Evolutionary conservation across 2,888 invertebrate genomes (phyloP).

Genomic region (Calameuta pallipes): DNA sequence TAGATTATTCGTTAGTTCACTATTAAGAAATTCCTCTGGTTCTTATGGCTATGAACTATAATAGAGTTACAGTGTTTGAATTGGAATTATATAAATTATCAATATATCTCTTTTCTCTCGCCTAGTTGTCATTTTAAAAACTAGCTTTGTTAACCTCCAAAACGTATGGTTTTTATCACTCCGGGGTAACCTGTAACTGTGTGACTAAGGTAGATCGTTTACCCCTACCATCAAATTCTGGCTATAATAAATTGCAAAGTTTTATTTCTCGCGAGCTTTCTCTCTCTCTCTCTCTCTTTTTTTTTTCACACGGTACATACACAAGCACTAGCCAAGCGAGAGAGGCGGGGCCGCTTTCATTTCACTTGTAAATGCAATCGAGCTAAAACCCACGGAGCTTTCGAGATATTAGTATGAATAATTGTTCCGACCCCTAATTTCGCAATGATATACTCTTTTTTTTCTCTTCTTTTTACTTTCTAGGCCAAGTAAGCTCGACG

Average conservation of each 20-base stretch:
- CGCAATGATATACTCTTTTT: conserved; percentile 18
- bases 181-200: neutral
- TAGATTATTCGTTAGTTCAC: neutral
- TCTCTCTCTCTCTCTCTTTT: neutral
- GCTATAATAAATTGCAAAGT: conserved; percentile 3
- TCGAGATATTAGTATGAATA: conserved; percentile 15
- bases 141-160: neutral
- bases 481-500: neutral
- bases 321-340: neutral
- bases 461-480: conserved; percentile 4
- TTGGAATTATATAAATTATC: too few relatives aligned
- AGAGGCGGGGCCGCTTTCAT: conserved; percentile 22
- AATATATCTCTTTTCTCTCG: neutral
- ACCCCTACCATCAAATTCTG: neutral
- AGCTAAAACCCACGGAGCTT: conserved; percentile 27
- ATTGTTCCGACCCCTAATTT: conserved; percentile 20
- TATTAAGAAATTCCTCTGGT: neutral
- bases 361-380: conserved; percentile 33
- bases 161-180: neutral
- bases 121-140: neutral
- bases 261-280: conserved; percentile 1
- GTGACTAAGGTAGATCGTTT: neutral
- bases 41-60: neutral
- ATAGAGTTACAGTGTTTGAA: neutral
- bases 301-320: neutral